phyloP scores from a whole-genome alignment of 2,113 vertebrate species.

The Rhineura floridana region DNA sequence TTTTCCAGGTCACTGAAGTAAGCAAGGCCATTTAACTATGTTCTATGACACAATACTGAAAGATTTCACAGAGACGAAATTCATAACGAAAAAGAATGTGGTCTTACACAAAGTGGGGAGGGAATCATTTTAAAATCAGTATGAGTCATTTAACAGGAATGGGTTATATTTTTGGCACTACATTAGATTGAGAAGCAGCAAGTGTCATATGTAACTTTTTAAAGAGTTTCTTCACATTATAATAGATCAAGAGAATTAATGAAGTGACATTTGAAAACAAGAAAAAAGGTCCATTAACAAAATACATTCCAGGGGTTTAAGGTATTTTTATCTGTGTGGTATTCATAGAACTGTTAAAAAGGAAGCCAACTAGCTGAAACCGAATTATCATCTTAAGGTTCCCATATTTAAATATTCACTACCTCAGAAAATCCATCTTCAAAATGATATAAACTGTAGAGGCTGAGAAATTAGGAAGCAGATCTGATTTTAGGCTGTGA shows the following conservation, averaged over 20 bases:
- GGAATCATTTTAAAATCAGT: background rate
- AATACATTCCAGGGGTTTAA: conserved; percentile 18
- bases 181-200: background rate
- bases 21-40: background rate
- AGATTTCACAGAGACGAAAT: background rate
- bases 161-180: conserved; percentile 15
- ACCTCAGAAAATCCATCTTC: conserved; percentile 42
- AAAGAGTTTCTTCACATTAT: background rate
- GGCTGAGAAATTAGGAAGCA: conserved; percentile 23
- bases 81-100: background rate
- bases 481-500: background rate
- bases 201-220: background rate
- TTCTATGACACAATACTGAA: background rate
- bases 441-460: conserved; percentile 26
- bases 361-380: conserved; percentile 31
- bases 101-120: background rate
- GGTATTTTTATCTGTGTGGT: conserved; percentile 34
- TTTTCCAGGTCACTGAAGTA: background rate
- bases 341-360: conserved; percentile 35
- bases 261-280: conserved; percentile 31
- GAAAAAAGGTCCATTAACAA: conserved; percentile 9
- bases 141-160: conserved; percentile 14
- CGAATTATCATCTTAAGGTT: conserved; percentile 45
- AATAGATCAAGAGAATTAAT: conserved; percentile 14
- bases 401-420: conserved; percentile 46